A percentile compares a stretch with the other conserved stretches of the same genome.
Evolutionary conservation across 2,113 vertebrate genomes (phyloP).

Genomic region (Maccullochella peelii): DNA sequence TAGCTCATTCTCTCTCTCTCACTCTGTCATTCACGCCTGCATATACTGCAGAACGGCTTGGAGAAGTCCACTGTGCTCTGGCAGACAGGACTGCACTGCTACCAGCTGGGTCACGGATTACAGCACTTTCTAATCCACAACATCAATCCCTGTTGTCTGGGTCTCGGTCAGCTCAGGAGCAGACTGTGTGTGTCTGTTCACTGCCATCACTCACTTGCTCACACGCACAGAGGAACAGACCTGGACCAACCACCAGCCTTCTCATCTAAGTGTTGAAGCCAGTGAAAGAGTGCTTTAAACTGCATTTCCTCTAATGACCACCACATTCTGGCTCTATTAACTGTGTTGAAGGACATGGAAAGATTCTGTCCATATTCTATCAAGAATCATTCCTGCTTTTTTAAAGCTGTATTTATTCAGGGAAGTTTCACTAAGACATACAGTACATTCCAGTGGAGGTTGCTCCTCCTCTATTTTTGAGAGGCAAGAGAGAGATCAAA

Average conservation of each 20-base stretch:
- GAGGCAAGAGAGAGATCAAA: no score
- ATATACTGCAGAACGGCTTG: background rate
- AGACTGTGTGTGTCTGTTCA: background rate
- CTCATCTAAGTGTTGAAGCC: background rate
- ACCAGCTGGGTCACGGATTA: constrained; percentile 50
- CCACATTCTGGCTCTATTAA: no score
- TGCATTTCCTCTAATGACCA: no score
- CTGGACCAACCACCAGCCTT: background rate
- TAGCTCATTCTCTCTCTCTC: background rate
- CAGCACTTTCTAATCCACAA: constrained; percentile 45
- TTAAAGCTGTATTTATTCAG: no score
- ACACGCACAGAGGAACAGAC: background rate
- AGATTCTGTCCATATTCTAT: no score
- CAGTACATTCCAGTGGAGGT: no score
- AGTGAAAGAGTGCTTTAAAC: no score
- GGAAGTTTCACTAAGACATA: no score
- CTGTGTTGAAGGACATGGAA: no score
- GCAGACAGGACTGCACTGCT: background rate
- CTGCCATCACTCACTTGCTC: background rate
- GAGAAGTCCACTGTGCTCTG: background rate
- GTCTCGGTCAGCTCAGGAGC: constrained; percentile 2
- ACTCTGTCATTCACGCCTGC: background rate
- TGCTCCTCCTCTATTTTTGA: no score
- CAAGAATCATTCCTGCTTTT: no score
- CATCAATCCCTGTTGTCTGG: constrained; percentile 20